A percentile compares a stretch with the other conserved stretches of the same genome.
These are phyloP conservation scores for Caenorhabditis auriculariae DNA, from an alignment of 2,888 invertebrate genomes.

Conservation along the genomic window DNA sequence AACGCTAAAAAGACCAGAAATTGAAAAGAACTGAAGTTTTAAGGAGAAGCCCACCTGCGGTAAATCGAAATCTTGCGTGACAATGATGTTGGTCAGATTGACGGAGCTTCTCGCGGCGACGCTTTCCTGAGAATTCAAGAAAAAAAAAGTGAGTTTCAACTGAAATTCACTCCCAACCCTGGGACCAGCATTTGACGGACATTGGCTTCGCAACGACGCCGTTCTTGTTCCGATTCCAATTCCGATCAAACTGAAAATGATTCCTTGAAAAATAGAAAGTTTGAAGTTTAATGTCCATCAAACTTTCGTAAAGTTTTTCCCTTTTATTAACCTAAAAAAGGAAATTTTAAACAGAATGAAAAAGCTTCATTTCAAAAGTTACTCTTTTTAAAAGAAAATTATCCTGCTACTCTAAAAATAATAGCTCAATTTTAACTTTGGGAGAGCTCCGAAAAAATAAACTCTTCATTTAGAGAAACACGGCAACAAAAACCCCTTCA, in stretches of 20 bases:
- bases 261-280: background rate
- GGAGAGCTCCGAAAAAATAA: background rate
- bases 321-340: too few relatives aligned
- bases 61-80: conserved; percentile 37
- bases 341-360: too few relatives aligned
- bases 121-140: conserved; percentile 22
- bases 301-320: too few relatives aligned
- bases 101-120: conserved; percentile 22
- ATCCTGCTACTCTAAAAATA: too few relatives aligned
- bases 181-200: conserved; percentile 26
- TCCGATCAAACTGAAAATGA: conserved; percentile 29
- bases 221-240: conserved; percentile 46
- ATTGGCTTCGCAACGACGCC: conserved; percentile 37
- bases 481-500: conserved; percentile 37
- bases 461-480: background rate
- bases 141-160: background rate
- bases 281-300: too few relatives aligned
- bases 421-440: too few relatives aligned
- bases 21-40: background rate
- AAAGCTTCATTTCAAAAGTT: too few relatives aligned
- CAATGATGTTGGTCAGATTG: conserved; percentile 35
- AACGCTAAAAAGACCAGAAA: background rate
- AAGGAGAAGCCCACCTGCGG: background rate
- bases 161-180: conserved; percentile 8
- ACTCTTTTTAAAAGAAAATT: too few relatives aligned